Base-by-base conservation (phyloP, 2,797 vertebrate species). In the Iguana delicatissima region DNA sequence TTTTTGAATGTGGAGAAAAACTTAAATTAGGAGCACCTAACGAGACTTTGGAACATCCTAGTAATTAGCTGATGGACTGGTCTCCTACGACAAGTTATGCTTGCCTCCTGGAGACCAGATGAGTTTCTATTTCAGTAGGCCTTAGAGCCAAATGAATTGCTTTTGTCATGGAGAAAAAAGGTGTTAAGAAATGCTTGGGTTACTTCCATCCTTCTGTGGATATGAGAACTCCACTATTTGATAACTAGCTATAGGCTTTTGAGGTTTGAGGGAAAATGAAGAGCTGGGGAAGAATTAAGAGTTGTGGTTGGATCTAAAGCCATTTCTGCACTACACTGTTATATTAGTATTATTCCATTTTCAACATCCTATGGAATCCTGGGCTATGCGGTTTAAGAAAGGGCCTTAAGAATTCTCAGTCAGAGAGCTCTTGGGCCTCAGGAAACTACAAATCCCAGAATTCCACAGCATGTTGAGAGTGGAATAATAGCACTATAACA, bases 1-100 rank as follows among this genome's bases (percentile, higher is more conserved):
- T 95, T 93, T 85, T 85, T 24, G 2, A 35, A 85, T 50, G 94
- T 80, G 92, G 90, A 82, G 85, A 93, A 89, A 84, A 93, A 97
- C 67, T 95, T 96, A 82, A 80, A 6, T n/a, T 92, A 92, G 85
- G 95, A 89, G 69, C 95, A 86, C 52, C 93, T 95, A 84, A 94
- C 77, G 2, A 95, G 93, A 74, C 90, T 91, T 38, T 88, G 88
- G 80, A 92, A 80, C 85, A 18, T n/a, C 22, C 69, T 29, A 59
- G 13, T 8, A 50, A 82, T 38, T 90, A 86, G 38, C 50, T 22
- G 2, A 8, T 18, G 1, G 4, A 46, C 73, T 80, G 18, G 35
- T 73, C 18, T 9, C n/a, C 74, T 20, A 1, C 14, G 59, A 35
- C 2, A 4, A 85, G 32, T 35, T 79, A 64, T n/a, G 3, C 50